Evolutionary conservation across 2,888 invertebrate species (phyloP), one percentile per base, ranked within the genome.

Genomic region (Lasioglossum lativentre): DNA sequence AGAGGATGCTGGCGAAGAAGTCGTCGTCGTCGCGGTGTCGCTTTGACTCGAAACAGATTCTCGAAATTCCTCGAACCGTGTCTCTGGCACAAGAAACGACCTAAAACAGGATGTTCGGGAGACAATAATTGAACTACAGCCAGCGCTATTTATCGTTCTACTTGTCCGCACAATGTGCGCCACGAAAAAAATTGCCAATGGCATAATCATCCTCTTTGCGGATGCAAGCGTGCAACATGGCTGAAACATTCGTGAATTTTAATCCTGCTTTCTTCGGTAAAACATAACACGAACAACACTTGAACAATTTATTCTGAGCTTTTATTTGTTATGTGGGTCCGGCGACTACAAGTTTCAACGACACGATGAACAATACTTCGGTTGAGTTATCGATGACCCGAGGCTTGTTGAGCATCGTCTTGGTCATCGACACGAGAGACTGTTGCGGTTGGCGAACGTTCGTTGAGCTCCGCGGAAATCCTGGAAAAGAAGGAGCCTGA

Each of bases 1-100:
- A 47, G 59, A 47, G 76, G 75, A 82, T 72, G 80, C 68, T 56
- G 23, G 63, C 59, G 68, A 68, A 59, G 70, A 77, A 82, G 72
- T 80, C 47, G 72, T 45, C 45, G 34, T 34, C 34, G 45, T 47
- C 47, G 80, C 70, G 72, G 70, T 47, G 38, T 83, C 71, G 12
- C 80, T 77, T 75, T 80, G 52, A 38, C 52, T 27, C 59, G 63
- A 16, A 56, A 42, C 23, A 75, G 40, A 78, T 83, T 83, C 75
- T 78, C 71, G 75, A 78, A 71, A 85, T 85, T 83, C 84, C 84
- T 14, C 56, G 56, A 74, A 70, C 74, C 40, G 38, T 59, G 71
- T 77, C 52, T n/a, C 14, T n/a, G 52, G 27, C 4, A 12, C 23
- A 23, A 68, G 23, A 40, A 38, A 38, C 23, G 34, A 68, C 38